Evolutionary conservation across 2,797 vertebrate species (phyloP).

Genomic region (Momotus momota): DNA sequence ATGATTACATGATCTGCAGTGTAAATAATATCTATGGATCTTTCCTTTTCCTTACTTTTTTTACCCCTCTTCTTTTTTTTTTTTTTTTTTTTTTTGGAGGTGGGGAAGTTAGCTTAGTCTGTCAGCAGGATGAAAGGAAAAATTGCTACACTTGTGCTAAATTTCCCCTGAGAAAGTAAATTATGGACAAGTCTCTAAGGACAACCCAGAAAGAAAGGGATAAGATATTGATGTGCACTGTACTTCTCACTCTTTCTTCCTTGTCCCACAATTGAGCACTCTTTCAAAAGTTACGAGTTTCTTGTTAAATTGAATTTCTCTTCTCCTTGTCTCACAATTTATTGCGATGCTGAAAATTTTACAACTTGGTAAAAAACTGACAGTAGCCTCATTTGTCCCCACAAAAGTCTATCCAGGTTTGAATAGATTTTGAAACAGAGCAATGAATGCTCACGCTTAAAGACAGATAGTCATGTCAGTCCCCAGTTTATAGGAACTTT

Average conservation of each 20-base stretch:
- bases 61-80: not conserved
- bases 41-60: not conserved
- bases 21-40: constrained; percentile 69
- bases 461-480: constrained; percentile 58
- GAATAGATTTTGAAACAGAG: constrained; percentile 56
- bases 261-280: constrained; percentile 66
- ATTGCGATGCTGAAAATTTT: constrained; percentile 75
- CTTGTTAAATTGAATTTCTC: constrained; percentile 77
- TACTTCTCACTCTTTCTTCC: constrained; percentile 65
- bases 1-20: constrained; percentile 30
- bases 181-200: constrained; percentile 75
- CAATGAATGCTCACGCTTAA: constrained; percentile 22
- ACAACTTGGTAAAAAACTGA: constrained; percentile 73
- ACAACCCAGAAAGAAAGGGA: constrained; percentile 68
- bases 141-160: constrained; percentile 76
- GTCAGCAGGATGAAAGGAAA: constrained; percentile 76
- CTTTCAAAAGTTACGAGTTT: constrained; percentile 74
- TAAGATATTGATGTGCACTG: constrained; percentile 71
- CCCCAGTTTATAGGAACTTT: constrained; percentile 38
- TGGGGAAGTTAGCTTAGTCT: constrained; percentile 42
- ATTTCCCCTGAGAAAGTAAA: constrained; percentile 78
- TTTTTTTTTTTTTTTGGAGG: too few relatives aligned
- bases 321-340: constrained; percentile 72
- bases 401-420: constrained; percentile 59
- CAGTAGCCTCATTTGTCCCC: constrained; percentile 68